phyloP scores from a whole-genome alignment of 2,797 vertebrate genomes.

The Anguilla megastoma region DNA sequence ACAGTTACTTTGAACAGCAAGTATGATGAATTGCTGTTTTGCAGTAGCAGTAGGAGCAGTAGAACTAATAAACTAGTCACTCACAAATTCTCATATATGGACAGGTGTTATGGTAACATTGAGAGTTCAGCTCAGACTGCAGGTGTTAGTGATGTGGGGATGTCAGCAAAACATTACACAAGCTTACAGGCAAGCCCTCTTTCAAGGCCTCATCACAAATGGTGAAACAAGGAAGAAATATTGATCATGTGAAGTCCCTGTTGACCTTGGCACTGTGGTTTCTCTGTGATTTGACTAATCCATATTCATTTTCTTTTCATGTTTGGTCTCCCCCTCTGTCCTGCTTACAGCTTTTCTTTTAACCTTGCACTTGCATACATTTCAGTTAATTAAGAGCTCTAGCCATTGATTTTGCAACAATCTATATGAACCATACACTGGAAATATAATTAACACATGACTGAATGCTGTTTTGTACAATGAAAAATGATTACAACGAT shows the following conservation, averaged over 20 bases:
- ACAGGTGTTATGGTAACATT: no score
- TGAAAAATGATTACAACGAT: not conserved
- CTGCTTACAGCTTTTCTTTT: not conserved
- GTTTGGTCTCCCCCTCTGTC: not conserved
- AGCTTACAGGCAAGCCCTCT: not conserved
- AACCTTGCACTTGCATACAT: not conserved
- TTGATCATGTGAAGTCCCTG: not conserved
- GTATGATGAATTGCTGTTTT: not conserved
- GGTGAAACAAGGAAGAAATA: not conserved
- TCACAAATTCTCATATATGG: not conserved
- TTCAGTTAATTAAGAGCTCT: not conserved
- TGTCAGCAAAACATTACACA: not conserved
- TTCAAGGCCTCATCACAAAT: not conserved
- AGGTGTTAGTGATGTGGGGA: not conserved
- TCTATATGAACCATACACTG: conserved; percentile 3
- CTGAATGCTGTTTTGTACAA: not conserved
- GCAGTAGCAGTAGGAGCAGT: no score
- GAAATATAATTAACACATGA: not conserved
- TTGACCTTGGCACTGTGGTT: not conserved
- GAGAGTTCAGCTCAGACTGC: not conserved
- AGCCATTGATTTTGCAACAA: not conserved
- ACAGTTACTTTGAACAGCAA: not conserved
- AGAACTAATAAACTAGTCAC: not conserved
- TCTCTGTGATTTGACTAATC: not conserved
- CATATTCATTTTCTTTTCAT: not conserved